Evolutionary conservation across 2,888 invertebrate genomes (phyloP).

Genomic region (Coremacera marginata): DNA sequence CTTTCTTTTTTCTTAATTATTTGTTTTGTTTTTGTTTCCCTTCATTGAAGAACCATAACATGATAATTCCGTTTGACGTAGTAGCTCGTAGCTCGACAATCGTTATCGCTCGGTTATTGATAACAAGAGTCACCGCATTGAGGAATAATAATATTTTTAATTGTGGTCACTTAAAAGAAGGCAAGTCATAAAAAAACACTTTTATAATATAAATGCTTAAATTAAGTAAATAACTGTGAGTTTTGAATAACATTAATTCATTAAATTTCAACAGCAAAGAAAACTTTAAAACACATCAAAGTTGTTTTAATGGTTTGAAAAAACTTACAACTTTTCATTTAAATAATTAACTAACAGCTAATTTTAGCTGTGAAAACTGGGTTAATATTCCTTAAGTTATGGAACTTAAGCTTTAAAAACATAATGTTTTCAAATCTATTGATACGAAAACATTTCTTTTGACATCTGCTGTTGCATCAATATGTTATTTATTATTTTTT

Average conservation of each 20-base stretch:
- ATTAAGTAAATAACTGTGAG: too few relatives aligned
- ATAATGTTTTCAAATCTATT: too few relatives aligned
- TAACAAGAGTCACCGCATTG: slow-evolving; percentile 27
- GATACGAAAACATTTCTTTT: too few relatives aligned
- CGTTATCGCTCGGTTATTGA: slow-evolving; percentile 33
- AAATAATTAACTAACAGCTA: not conserved
- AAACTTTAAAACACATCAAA: not conserved
- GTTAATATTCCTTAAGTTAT: too few relatives aligned
- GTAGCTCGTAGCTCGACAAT: slow-evolving; percentile 47
- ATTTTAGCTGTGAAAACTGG: too few relatives aligned
- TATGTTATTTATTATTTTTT: too few relatives aligned
- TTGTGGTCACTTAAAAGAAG: slow-evolving; percentile 24
- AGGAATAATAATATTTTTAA: slow-evolving; percentile 31
- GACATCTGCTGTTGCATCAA: too few relatives aligned
- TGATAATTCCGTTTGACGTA: slow-evolving; percentile 52
- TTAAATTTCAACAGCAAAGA: not conserved
- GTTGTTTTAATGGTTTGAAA: not conserved
- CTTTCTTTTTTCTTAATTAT: not conserved
- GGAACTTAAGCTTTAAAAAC: too few relatives aligned
- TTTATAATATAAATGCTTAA: too few relatives aligned
- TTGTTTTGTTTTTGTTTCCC: slow-evolving; percentile 25
- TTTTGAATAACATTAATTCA: too few relatives aligned
- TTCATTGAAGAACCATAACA: slow-evolving; percentile 31
- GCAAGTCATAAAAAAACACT: too few relatives aligned
- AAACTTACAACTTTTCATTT: not conserved